Evolutionary conservation across 1,140 invertebrate species (phyloP), one percentile per base, ranked within the genome.

Genomic region (Pseudomyrmex sp.): DNA sequence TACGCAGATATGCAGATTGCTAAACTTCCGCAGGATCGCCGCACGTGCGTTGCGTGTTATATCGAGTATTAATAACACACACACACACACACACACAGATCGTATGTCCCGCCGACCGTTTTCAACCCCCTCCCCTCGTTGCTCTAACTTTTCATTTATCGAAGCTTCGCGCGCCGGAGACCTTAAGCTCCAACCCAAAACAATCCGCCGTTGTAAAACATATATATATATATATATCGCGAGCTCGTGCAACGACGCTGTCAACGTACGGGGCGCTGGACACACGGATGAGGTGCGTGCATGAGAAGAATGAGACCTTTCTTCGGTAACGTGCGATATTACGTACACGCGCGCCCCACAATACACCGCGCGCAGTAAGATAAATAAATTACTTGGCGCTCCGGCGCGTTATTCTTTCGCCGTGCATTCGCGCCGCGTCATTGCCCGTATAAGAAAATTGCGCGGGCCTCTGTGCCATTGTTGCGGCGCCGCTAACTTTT

Each of bases 31-130:
- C 20, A 62, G 56, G 68, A 74, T 87, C 69, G 52, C 46, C 58
- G 68, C 58, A 66, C 85, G 82, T 87, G 85, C 73, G 52, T 69
- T 48, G 82, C 83, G 76, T 84, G 86, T 87, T 80, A 70, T 74
- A 87, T 84, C 61, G 46, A 46, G 70, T 87, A 79, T 87, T 83
- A 83, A 87, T 79, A 73, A 61, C 74, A n/a, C 63, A 35, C 35
- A 35, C 1, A 35, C 35, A 35, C 35, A 35, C 1, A 35, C 35
- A 35, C 35, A 35, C 5, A 35, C 0, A 35, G 26, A 26, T 26
- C 52, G 26, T 46, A 54, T 83, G 59, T 83, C 66, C 18, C 48
- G 61, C 23, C 73, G 26, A 35, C 35, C 58, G 20, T 46, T 70
- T 56, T 83, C 56, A 26, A 80, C 86, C 61, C 23, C 10, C 70